These are phyloP conservation scores for Sphyrna mokarran DNA, from an alignment of 2,113 vertebrate species.

Conservation along the genomic window DNA sequence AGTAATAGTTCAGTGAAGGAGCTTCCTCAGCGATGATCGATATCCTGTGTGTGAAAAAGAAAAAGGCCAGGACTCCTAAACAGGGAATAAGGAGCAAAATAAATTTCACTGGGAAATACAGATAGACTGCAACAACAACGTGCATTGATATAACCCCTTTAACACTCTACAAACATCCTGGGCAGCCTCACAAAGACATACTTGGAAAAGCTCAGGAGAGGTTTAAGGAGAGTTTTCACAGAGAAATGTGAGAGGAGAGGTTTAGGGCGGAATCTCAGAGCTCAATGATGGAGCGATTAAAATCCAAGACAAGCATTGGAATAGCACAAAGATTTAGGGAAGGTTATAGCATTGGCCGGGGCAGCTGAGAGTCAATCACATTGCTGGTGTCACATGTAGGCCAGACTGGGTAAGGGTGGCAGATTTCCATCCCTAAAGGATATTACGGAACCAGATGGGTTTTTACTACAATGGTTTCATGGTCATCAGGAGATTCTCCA, in stretches of 20 bases:
- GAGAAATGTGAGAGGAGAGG: not conserved
- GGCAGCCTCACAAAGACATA: not conserved
- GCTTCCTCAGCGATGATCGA: constrained; percentile 66
- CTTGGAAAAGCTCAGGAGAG: not conserved
- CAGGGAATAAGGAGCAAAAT: constrained; percentile 11
- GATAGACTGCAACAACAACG: not conserved
- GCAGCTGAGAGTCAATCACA: no score
- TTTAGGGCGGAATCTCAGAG: not conserved
- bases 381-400: no score
- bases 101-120: not conserved
- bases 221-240: not conserved
- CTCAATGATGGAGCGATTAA: not conserved
- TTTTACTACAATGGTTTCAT: no score
- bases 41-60: constrained; percentile 81
- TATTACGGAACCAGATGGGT: no score
- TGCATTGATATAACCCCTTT: not conserved
- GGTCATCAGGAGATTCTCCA: no score
- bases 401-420: no score
- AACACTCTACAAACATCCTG: not conserved
- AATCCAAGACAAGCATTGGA: not conserved
- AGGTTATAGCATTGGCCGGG: not conserved
- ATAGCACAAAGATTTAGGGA: not conserved
- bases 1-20: constrained; percentile 81
- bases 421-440: no score
- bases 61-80: constrained; percentile 80